Evolutionary conservation across 2,113 vertebrate species (phyloP).

Genomic region (Tinamus guttatus): DNA sequence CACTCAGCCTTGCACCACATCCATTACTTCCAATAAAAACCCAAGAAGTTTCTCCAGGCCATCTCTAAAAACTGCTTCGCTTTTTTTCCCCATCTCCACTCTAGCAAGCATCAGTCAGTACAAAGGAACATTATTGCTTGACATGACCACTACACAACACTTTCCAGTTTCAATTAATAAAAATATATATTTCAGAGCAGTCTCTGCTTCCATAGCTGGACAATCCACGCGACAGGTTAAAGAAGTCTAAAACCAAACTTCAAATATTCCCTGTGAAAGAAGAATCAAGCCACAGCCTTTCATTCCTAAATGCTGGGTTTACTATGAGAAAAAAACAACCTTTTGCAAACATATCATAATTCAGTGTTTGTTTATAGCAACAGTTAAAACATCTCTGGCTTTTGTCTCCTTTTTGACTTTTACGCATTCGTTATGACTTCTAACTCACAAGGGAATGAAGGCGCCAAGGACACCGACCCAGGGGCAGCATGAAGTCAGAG

Average conservation of each 20-base stretch:
- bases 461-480: not conserved
- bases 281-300: not conserved
- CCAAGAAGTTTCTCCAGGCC: not conserved
- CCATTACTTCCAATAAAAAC: not conserved
- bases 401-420: not conserved
- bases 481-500: not conserved
- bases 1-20: not conserved
- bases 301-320: not conserved
- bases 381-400: not conserved
- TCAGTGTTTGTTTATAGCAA: not conserved
- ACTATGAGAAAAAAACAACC: not conserved
- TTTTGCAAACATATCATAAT: not conserved
- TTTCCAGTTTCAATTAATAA: not conserved
- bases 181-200: not conserved
- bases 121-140: not conserved
- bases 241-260: not conserved
- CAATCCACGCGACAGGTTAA: not conserved
- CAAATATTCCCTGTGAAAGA: not conserved
- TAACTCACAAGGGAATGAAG: not conserved
- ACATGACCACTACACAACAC: not conserved
- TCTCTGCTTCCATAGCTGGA: not conserved
- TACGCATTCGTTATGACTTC: not conserved
- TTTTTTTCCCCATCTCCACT: not conserved
- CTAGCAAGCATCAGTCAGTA: not conserved
- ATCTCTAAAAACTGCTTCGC: not conserved